Evolutionary conservation across 2,113 vertebrate genomes (phyloP).

Genomic region (Eidolon helvum): DNA sequence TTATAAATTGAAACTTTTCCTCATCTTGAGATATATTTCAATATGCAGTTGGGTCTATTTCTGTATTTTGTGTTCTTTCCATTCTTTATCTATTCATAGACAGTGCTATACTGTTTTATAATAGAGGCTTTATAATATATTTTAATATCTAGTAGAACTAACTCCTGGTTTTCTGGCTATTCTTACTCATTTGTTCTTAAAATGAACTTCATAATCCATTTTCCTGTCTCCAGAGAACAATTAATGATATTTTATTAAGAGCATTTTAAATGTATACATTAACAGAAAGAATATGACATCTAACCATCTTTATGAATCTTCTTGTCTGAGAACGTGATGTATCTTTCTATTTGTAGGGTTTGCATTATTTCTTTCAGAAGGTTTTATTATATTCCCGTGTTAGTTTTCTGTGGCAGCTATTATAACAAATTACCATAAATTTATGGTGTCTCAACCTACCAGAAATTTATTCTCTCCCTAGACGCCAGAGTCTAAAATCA

Average conservation of each 20-base stretch:
- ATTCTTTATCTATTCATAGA: background rate
- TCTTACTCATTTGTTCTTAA: background rate
- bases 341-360: background rate
- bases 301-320: background rate
- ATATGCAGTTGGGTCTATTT: background rate
- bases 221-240: background rate
- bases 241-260: background rate
- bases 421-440: background rate
- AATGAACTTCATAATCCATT: background rate
- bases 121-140: background rate
- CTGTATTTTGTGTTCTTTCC: background rate
- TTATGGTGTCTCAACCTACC: background rate
- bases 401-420: background rate
- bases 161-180: background rate
- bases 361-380: background rate
- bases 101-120: background rate
- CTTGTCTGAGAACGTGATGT: background rate
- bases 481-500: background rate
- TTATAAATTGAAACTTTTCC: background rate
- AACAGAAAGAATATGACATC: background rate
- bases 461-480: background rate
- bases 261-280: background rate
- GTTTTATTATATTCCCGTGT: background rate
- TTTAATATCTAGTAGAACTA: background rate
- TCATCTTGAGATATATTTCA: background rate